These are phyloP conservation scores for Myodes glareolus DNA, from an alignment of 2,113 vertebrate genomes.

Conservation along the genomic window DNA sequence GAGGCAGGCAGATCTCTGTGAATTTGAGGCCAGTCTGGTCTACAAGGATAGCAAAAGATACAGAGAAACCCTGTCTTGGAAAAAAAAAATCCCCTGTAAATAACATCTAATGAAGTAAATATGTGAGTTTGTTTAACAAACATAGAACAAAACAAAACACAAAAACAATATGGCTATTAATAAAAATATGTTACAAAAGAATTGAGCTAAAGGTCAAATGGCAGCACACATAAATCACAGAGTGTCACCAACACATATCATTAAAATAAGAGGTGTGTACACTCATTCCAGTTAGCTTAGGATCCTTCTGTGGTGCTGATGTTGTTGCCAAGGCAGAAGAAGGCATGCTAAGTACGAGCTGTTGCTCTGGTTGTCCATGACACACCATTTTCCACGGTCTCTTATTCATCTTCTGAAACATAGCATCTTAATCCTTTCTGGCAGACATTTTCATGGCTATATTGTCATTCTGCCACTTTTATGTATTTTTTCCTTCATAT, in stretches of 20 bases:
- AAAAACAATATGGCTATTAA: not conserved
- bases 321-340: not conserved
- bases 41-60: no score
- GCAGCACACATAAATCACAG: constrained; percentile 63
- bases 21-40: no score
- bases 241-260: constrained; percentile 7
- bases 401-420: not conserved
- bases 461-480: not conserved
- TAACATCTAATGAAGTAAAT: not conserved
- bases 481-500: not conserved
- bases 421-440: not conserved
- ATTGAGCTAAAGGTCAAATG: constrained; percentile 69
- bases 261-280: not conserved
- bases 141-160: not conserved
- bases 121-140: not conserved
- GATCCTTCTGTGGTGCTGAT: not conserved
- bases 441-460: not conserved
- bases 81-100: not conserved
- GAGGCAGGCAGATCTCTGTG: no score
- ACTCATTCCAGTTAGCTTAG: not conserved
- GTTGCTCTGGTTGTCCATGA: not conserved
- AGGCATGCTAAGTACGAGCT: not conserved
- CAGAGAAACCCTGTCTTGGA: no score
- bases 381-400: not conserved
- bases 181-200: constrained; percentile 67